Evolutionary conservation across 2,113 vertebrate genomes (phyloP).

Genomic region (Eptesicus fuscus): DNA sequence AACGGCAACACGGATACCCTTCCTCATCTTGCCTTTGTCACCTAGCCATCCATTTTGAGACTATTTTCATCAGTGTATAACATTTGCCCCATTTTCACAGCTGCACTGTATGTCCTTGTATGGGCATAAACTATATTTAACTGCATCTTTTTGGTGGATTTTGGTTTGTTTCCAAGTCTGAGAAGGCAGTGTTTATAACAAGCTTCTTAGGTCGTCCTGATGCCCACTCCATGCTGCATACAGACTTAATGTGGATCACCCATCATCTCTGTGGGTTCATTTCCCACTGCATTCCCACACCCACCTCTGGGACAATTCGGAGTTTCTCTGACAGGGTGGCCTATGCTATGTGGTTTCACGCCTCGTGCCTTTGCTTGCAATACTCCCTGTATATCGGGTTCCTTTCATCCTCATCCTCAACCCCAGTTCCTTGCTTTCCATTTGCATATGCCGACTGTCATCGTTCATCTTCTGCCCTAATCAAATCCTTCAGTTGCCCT

Average conservation of each 20-base stretch:
- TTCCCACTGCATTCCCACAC: neutral
- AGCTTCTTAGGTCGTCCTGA: too few species aligned
- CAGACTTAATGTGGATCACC: neutral
- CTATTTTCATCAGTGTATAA: neutral
- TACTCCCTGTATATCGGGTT: fast-evolving
- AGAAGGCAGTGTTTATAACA: neutral
- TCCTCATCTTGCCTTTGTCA: neutral
- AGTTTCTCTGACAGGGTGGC: neutral
- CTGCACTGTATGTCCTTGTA: neutral
- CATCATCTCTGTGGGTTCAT: neutral
- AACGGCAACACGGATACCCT: neutral
- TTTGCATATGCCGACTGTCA: neutral
- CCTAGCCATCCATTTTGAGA: neutral
- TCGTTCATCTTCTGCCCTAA: neutral
- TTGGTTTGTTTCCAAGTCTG: neutral
- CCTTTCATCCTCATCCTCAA: neutral
- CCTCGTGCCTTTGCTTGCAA: neutral
- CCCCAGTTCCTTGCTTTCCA: neutral
- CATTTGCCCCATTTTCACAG: neutral
- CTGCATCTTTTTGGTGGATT: neutral
- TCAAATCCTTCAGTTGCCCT: neutral
- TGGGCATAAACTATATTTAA: neutral
- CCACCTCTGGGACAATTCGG: neutral
- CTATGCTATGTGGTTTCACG: neutral
- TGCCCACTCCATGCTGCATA: neutral